Conservation (phyloP, 2,888 invertebrate species). For the Chrysolina oricalcia region DNA sequence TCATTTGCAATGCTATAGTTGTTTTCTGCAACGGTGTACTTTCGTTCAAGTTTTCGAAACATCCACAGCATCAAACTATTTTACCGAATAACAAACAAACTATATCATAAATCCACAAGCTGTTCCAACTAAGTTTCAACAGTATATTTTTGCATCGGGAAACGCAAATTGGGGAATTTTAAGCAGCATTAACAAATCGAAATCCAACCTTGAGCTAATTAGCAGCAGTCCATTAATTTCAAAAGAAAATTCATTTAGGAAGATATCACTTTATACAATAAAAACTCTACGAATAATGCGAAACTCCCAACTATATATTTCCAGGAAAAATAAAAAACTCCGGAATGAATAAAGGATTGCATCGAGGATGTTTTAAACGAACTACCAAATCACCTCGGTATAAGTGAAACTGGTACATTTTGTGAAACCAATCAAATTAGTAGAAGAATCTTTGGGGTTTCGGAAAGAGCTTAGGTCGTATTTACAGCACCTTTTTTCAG, state of each 20-base stretch:
- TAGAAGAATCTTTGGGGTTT: conserved; percentile 14
- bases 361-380: background rate
- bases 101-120: too few species aligned
- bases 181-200: too few species aligned
- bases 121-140: too few species aligned
- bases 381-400: background rate
- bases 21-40: too few species aligned
- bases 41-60: too few species aligned
- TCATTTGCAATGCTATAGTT: too few species aligned
- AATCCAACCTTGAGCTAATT: background rate
- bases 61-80: too few species aligned
- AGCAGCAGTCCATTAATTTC: background rate
- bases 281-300: background rate
- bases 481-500: conserved; percentile 33
- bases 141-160: too few species aligned
- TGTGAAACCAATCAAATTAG: conserved; percentile 32
- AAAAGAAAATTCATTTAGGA: background rate
- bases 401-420: conserved; percentile 6
- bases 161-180: too few species aligned
- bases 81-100: too few species aligned
- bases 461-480: conserved; percentile 22
- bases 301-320: background rate
- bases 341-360: background rate
- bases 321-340: background rate
- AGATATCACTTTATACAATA: background rate